Percentiles rank a stretch among this genome's conserved stretches.
phyloP scores from a whole-genome alignment of 2,797 vertebrate species.

The Lepus oiostolus region DNA sequence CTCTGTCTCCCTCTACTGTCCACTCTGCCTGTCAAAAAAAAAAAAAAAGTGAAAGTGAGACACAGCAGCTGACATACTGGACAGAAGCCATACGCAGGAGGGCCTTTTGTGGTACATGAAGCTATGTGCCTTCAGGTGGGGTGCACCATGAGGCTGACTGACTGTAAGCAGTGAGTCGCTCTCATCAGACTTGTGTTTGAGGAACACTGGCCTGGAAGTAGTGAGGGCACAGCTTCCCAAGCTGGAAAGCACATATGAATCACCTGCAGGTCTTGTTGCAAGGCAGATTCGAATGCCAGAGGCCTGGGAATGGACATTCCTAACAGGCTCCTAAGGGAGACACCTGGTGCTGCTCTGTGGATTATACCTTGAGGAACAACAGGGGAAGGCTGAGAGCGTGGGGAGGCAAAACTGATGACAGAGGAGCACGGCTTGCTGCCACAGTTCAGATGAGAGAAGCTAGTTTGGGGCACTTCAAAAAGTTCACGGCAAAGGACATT shows the following conservation, averaged over 20 bases:
- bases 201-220: background rate
- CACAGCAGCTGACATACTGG: background rate
- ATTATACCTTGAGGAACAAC: background rate
- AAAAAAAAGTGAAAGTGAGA: background rate
- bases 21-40: too few relatives aligned
- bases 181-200: background rate
- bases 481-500: too few relatives aligned
- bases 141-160: background rate
- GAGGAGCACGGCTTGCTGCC: background rate
- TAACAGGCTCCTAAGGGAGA: background rate
- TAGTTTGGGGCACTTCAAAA: too few relatives aligned
- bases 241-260: background rate
- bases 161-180: background rate
- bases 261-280: conserved; percentile 22
- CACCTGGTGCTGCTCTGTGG: background rate
- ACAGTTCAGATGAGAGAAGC: background rate
- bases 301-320: background rate
- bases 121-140: background rate
- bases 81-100: background rate
- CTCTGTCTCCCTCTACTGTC: too few relatives aligned
- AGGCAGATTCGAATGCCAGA: background rate
- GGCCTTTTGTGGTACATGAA: background rate
- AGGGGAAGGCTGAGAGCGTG: background rate
- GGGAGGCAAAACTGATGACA: background rate
- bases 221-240: conserved; percentile 6